Evolutionary conservation across 2,113 vertebrate species (phyloP), one percentile per base, ranked within the genome.

Genomic region (Tupaia chinensis): DNA sequence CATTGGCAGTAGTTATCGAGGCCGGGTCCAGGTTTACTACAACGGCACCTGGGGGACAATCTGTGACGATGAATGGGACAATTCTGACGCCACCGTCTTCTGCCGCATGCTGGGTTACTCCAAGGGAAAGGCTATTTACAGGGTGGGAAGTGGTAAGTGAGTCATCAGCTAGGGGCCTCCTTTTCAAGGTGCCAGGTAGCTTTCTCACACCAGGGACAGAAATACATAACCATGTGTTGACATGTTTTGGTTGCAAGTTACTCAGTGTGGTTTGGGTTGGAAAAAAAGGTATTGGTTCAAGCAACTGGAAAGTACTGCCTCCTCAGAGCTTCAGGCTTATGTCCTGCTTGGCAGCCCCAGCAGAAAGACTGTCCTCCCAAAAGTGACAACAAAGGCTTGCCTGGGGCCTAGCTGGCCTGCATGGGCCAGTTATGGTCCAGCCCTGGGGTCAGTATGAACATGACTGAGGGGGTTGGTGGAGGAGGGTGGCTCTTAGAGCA

Each of bases 41-140:
- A 0, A 93, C 0, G 85, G 92, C 0, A 0, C 1, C 7, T 99
- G 99, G 99, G 99, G 99, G 3, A 99, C 99, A 0, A 98, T 99
- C 23, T 99, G 99, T 56, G 99, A 99, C 0, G 99, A 99, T 5
- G 1, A 0, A n/a, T 99, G 99, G 97, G 96, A 96, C n/a, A 0
- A 0, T 0, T 0, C 13, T 0, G 99, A 99, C 3, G 98, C 96
- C 5, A 34, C 1, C 0, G 99, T 99, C 6, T 97, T 99, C 97
- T 99, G 99, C 95, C 98, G 89, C 66, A 99, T 99, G 99, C 32
- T 99, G 91, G 99, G 99, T 2, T 99, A 97, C 97, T 87, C 2
- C 2, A 14, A 0, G 0, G 98, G 95, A 0, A 0, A 1, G 1
- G 0, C 32, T 0, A 0, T 70, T 70, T 97, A 32, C 94, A 96